Percentiles rank a stretch among this genome's conserved stretches.
Conservation (phyloP, 2,797 vertebrate species). For the Tapirus indicus region DNA sequence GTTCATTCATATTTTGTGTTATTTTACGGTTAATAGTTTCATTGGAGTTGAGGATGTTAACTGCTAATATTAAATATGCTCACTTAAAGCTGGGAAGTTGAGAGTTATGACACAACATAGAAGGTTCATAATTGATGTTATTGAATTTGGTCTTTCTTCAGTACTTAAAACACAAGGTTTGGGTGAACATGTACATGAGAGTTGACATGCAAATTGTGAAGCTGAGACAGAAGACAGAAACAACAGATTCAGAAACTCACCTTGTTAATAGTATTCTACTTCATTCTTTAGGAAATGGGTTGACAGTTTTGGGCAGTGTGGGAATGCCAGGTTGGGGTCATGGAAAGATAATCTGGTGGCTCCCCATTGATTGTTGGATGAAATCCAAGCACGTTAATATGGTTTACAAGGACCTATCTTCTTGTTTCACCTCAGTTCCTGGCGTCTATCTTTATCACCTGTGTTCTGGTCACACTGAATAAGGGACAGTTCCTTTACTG, state of each 20-base stretch:
- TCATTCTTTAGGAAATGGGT: neutral
- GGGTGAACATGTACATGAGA: neutral
- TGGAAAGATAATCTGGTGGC: neutral
- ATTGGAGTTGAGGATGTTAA: neutral
- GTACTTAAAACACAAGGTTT: neutral
- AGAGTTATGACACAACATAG: neutral
- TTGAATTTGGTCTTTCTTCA: slow-evolving; percentile 18
- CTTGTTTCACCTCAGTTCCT: neutral
- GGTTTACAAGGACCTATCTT: neutral
- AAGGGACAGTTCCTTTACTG: neutral
- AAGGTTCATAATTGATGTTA: neutral
- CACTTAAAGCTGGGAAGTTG: neutral
- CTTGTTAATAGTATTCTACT: neutral
- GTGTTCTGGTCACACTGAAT: neutral
- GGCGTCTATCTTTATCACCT: neutral
- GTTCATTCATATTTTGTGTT: slow-evolving; percentile 18
- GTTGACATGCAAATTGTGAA: neutral
- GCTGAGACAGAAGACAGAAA: slow-evolving; percentile 27
- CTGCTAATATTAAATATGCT: neutral
- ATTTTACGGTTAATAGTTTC: neutral
- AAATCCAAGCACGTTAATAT: neutral
- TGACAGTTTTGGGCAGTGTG: neutral
- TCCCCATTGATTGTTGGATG: neutral
- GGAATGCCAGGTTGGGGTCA: neutral
- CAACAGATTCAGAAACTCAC: neutral